Base-by-base conservation (phyloP, 2,113 vertebrate species). In the Synodontis membranacea region DNA sequence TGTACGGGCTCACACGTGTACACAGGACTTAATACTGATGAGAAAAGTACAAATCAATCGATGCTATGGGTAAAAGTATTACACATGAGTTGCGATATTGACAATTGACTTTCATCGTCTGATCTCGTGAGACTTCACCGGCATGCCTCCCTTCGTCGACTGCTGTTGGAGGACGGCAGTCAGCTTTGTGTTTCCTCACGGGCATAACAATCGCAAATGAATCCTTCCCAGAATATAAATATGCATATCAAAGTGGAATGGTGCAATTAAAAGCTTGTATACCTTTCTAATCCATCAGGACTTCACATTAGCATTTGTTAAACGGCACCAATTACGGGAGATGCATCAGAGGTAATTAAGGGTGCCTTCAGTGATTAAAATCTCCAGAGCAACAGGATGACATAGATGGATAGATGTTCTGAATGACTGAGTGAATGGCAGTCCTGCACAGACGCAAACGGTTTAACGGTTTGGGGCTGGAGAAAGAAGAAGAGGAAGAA, bases 41-140 rank as follows among this genome's bases (percentile, higher is more conserved):
- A 23, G 15, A 80, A 48, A 84, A 82, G 52, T 42, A 25, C 72
- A 46, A 74, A 54, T 87, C 86, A 88, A 72, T 90, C 66, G 75
- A 31, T 48, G 50, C 58, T 86, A 25, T 19, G 42, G 52, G 78
- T 84, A 68, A 50, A 86, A 60, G 62, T 34, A 56, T 46, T 34
- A 54, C 62, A 82, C 54, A 60, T 52, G 23, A 72, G 19, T 12
- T 54, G 56, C 11, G 76, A 74, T 54, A 15, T 14, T 74, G 70
- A 78, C 58, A 31, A 6, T 14, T 56, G 14, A 54, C n/a, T 66
- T 78, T 68, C 21, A n/a, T 83, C 44, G 9, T 68, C 46, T 46
- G 58, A 70, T 70, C 62, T 81, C n/a, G 21, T 84, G 46, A 62
- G 37, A 62, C 23, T n/a, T 66, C 23, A 2, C 21, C 21, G 52